These are phyloP conservation scores for Leucoraja ocellata DNA, from an alignment of 2,797 vertebrate species.

Conservation along the genomic window DNA sequence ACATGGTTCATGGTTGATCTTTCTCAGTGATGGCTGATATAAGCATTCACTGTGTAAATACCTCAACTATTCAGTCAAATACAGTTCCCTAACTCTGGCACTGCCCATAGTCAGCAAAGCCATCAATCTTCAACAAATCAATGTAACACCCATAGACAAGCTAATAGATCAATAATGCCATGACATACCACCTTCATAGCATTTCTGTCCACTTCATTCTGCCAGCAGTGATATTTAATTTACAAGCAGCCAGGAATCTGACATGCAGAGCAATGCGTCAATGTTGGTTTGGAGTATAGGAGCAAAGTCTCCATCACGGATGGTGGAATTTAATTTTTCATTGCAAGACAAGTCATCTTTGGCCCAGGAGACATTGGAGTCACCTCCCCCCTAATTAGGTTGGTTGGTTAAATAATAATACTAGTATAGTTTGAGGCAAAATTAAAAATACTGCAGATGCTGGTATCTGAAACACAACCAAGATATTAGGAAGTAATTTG, in stretches of 20 bases:
- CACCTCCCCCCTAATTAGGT: background rate
- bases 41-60: background rate
- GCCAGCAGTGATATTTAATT: background rate
- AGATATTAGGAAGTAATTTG: no score
- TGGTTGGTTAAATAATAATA: background rate
- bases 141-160: background rate
- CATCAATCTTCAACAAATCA: background rate
- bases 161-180: background rate
- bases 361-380: background rate
- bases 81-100: background rate
- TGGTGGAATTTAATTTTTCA: background rate
- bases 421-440: background rate
- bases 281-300: background rate
- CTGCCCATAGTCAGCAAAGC: background rate
- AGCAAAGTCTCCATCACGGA: background rate
- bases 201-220: conserved; percentile 10
- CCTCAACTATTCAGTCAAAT: background rate
- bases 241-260: background rate
- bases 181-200: background rate
- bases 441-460: no score
- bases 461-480: no score
- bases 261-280: background rate
- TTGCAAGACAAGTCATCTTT: background rate
- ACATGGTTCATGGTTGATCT: background rate
- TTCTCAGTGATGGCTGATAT: background rate